Evolutionary conservation across 2,888 invertebrate genomes (phyloP), one percentile per base, ranked within the genome.

Genomic region (Trissoscelio sp.): DNA sequence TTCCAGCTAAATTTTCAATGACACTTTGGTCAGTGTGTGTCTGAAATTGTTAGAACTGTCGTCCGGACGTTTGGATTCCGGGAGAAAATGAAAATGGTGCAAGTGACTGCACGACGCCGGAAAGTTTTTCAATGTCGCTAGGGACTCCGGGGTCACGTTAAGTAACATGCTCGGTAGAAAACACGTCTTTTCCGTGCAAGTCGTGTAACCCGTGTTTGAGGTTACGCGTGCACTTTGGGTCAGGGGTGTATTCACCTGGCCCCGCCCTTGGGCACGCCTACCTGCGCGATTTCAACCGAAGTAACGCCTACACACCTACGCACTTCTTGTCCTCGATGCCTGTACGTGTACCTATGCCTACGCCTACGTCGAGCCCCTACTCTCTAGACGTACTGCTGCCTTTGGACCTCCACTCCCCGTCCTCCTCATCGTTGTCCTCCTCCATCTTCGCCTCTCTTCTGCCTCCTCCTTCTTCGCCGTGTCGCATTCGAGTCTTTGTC

Each of bases 251-350:
- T 85, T 88, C 88, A 90, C 89, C 89, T 90, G 89, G 90, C 88
- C 82, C 90, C 91, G 90, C 91, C 91, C 91, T 87, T 88, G 87
- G 91, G 88, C 89, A 91, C 91, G 91, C 91, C 91, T 88, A 91
- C 89, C 90, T 89, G 90, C 88, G 88, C 89, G 86, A 88, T 88
- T 86, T 86, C 84, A 80, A 82, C 83, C 69, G 58, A 83, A 87
- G 90, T 82, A 86, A 88, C 90, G 90, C 91, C 91, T 91, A 90
- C 89, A 88, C 82, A 84, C 83, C 85, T 84, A 85, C 83, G 82
- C 84, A 83, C 83, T 79, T 67, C 51, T 69, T 73, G 66, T 69
- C 66, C 72, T 57, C 73, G 37, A 53, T 42, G 70, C 60, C 53
- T 24, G 37, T 42, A 64, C 75, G 39, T 70, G 83, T 70, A 83